Percentiles rank a stretch among this genome's conserved stretches.
phyloP scores from a whole-genome alignment of 1,140 invertebrate species.

The Plectrocnemia conspersa region DNA sequence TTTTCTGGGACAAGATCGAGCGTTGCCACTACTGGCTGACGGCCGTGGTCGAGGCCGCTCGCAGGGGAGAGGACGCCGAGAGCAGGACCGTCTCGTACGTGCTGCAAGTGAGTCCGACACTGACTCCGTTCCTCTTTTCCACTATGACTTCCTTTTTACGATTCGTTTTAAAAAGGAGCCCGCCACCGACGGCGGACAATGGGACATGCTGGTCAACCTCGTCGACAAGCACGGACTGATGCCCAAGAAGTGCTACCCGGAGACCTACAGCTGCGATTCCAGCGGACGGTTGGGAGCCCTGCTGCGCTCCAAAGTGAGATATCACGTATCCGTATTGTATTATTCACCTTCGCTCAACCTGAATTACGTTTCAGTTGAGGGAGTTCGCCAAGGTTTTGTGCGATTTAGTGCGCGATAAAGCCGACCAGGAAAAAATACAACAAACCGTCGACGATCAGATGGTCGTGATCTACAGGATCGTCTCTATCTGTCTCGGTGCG shows the following conservation, averaged over 20 bases:
- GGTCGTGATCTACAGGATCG: slow-evolving; percentile 72
- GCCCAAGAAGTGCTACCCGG: slow-evolving; percentile 83
- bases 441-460: slow-evolving; percentile 63
- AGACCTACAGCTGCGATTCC: slow-evolving; percentile 71
- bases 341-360: not conserved
- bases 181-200: slow-evolving; percentile 82
- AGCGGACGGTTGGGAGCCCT: slow-evolving; percentile 70
- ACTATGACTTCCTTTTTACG: not conserved
- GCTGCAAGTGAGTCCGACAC: slow-evolving; percentile 53
- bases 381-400: slow-evolving; percentile 72
- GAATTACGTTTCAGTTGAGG: slow-evolving; percentile 56
- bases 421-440: slow-evolving; percentile 53
- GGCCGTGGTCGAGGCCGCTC: slow-evolving; percentile 71
- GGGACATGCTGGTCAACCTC: slow-evolving; percentile 86
- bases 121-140: not conserved
- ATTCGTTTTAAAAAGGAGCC: slow-evolving; percentile 55
- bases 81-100: slow-evolving; percentile 73
- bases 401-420: slow-evolving; percentile 55
- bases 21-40: slow-evolving; percentile 80
- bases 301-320: slow-evolving; percentile 69
- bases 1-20: slow-evolving; percentile 92
- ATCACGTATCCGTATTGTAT: not conserved
- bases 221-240: slow-evolving; percentile 82
- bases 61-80: slow-evolving; percentile 68
- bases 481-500: slow-evolving; percentile 67